Evolutionary conservation across 2,888 invertebrate genomes (phyloP), one percentile per base, ranked within the genome.

Genomic region (Silvanus unidentatus): DNA sequence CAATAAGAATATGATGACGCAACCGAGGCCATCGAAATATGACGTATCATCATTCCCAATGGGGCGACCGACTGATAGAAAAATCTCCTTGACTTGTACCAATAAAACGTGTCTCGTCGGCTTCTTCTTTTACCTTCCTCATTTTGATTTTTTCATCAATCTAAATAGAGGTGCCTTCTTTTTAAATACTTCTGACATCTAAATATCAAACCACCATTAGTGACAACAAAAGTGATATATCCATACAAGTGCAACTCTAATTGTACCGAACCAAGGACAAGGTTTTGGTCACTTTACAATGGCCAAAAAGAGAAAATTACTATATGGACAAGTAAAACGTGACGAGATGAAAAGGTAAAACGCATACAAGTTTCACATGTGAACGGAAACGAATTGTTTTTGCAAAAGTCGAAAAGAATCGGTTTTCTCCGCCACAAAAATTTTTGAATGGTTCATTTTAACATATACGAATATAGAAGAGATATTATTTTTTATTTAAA

Each of bases 21-120:
- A 64, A 64, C 50, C 50, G 49, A 55, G 46, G 54, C 52, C 50
- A 50, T 54, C 51, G 49, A 55, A 65, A 64, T 64, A 59, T 63
- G 64, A 63, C 60, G 60, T 63, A 66, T 64, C 65, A 65, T 65
- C 64, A 53, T 62, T 62, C 57, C 60, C 60, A 64, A 64, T 63
- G 58, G 62, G 56, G 59, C 58, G 55, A 58, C 57, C 58, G 50
- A 51, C 56, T 56, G 48, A 53, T 46, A 49, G 30, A 49, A 49
- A 50, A 49, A 48, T 55, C 52, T 54, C 53, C 50, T 56, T 52
- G 44, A 56, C 54, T 57, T 48, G 9, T 37, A 22, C 53, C 56
- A 51, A 51, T 58, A 54, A 32, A 58, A 53, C 45, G 49, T 45
- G 47, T 45, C 47, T 45, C 43, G 45, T 47, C 55, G 54, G 54